Evolutionary conservation across 2,797 vertebrate species (phyloP).

Genomic region (Gallinago stenura): DNA sequence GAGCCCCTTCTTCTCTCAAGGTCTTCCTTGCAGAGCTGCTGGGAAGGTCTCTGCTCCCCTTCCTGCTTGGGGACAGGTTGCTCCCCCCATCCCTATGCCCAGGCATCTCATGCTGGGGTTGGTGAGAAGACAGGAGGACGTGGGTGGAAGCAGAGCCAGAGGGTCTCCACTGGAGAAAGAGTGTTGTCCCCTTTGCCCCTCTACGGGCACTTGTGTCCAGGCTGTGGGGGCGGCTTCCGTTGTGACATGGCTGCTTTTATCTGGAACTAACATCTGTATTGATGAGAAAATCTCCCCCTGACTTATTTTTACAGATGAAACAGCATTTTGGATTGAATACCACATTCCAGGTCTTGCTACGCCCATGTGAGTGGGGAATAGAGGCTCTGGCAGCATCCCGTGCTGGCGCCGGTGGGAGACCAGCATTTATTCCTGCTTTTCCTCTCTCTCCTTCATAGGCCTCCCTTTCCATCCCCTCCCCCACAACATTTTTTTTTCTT

Average conservation of each 20-base stretch:
- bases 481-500: not conserved
- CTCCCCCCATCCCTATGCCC: not conserved
- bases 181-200: not conserved
- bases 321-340: not conserved
- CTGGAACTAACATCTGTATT: not conserved
- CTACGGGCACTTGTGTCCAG: accelerated
- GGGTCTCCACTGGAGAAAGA: not conserved
- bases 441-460: not conserved
- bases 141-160: not conserved
- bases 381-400: not conserved
- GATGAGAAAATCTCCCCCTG: not conserved
- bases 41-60: not conserved
- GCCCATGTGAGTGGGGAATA: not conserved
- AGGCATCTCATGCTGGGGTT: accelerated
- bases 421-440: not conserved
- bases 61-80: not conserved
- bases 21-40: not conserved
- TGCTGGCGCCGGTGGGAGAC: accelerated
- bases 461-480: not conserved
- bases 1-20: not conserved
- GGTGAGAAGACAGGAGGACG: accelerated
- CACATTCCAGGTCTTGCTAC: constrained; percentile 24
- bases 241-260: accelerated
- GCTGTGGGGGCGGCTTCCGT: accelerated
- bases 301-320: not conserved